A percentile compares a stretch with the other conserved stretches of the same genome.
Evolutionary conservation across 2,797 vertebrate genomes (phyloP).

Genomic region (Chrysocyon brachyurus): DNA sequence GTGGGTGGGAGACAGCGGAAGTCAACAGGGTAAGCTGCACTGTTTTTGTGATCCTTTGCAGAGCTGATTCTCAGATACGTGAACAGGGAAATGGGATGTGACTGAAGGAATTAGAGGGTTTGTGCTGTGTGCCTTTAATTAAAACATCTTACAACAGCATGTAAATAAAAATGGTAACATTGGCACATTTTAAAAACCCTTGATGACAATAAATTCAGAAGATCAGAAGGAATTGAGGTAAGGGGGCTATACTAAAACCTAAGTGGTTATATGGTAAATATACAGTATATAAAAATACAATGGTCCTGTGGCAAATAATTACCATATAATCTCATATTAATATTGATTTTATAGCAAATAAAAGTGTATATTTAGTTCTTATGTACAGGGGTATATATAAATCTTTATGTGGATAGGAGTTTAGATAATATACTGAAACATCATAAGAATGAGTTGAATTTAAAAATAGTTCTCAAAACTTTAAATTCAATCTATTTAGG

Average conservation of each 20-base stretch:
- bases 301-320: not conserved
- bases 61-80: conserved; percentile 68
- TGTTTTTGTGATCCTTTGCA: conserved; percentile 32
- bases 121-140: conserved; percentile 61
- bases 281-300: not conserved
- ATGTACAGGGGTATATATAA: not conserved
- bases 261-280: not conserved
- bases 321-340: not conserved
- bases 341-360: not conserved
- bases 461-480: not conserved
- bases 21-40: conserved; percentile 35
- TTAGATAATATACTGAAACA: not conserved
- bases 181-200: conserved; percentile 7
- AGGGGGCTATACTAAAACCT: not conserved
- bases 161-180: conserved; percentile 35
- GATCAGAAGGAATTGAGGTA: not conserved
- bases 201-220: conserved; percentile 22
- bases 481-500: not conserved
- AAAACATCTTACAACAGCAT: conserved; percentile 50
- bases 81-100: not conserved
- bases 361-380: not conserved
- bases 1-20: conserved; percentile 48
- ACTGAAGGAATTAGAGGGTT: not conserved
- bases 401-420: not conserved
- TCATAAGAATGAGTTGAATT: not conserved